A percentile compares a stretch with the other conserved stretches of the same genome.
These are phyloP conservation scores for Diprion similis DNA, from an alignment of 1,140 invertebrate species.

Conservation along the genomic window DNA sequence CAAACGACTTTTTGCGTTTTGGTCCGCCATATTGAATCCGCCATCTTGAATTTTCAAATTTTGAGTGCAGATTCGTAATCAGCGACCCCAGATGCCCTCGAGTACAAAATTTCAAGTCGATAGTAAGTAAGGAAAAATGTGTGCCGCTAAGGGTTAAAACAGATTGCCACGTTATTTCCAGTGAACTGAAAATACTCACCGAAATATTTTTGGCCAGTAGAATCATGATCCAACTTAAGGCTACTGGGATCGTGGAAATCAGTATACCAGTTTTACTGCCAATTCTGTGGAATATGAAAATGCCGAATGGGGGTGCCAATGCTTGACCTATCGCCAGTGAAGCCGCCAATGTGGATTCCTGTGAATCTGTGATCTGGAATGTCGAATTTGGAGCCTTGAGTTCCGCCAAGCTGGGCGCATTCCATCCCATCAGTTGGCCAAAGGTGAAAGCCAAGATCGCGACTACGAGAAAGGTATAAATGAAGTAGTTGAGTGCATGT, in stretches of 20 bases:
- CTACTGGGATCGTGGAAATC: slow-evolving; percentile 65
- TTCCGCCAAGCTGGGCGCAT: slow-evolving; percentile 54
- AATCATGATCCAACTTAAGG: slow-evolving; percentile 68
- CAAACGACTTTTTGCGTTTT: too few relatives aligned
- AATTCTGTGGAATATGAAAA: slow-evolving; percentile 57
- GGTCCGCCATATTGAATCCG: too few relatives aligned
- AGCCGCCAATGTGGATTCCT: slow-evolving; percentile 57
- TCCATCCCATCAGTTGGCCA: slow-evolving; percentile 54
- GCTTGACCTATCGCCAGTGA: slow-evolving; percentile 55
- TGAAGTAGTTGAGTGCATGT: background rate
- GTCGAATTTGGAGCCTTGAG: slow-evolving; percentile 40
- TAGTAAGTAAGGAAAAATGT: too few relatives aligned
- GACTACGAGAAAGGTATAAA: slow-evolving; percentile 28
- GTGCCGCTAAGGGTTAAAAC: too few relatives aligned
- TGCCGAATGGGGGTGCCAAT: slow-evolving; percentile 48
- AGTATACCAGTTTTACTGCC: slow-evolving; percentile 72
- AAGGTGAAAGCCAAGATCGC: slow-evolving; percentile 33
- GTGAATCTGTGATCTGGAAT: slow-evolving; percentile 34
- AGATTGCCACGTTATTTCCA: background rate
- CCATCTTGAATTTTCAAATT: too few relatives aligned
- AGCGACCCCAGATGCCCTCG: too few relatives aligned
- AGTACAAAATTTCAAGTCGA: too few relatives aligned
- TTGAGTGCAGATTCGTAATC: too few relatives aligned
- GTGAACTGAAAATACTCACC: slow-evolving; percentile 48
- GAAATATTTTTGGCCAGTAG: slow-evolving; percentile 60